Evolutionary conservation across 2,797 vertebrate species (phyloP).

Genomic region (Onychomys torridus): DNA sequence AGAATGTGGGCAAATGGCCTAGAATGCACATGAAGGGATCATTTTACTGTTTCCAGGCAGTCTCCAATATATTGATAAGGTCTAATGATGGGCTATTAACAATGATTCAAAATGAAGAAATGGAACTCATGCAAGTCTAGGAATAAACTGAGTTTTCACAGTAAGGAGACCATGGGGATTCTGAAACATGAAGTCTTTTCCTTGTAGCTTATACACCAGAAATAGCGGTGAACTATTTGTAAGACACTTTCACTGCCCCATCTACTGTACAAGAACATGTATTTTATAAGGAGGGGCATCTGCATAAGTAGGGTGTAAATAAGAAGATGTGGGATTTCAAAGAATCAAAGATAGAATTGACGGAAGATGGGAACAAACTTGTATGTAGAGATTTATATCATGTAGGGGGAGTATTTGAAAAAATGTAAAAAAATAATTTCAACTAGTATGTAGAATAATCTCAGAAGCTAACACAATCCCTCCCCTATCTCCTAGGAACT

Average conservation of each 20-base stretch:
- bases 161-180: background rate
- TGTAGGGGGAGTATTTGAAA: background rate
- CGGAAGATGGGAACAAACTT: background rate
- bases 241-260: background rate
- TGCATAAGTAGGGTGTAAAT: background rate
- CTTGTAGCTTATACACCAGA: background rate
- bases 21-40: background rate
- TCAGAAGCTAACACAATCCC: background rate
- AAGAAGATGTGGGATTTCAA: background rate
- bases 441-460: background rate
- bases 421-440: constrained; percentile 1
- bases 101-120: background rate
- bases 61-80: background rate
- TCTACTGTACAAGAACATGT: background rate
- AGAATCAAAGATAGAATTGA: background rate
- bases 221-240: background rate
- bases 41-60: background rate
- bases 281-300: background rate
- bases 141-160: background rate
- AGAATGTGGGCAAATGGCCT: background rate
- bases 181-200: background rate
- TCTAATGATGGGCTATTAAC: background rate
- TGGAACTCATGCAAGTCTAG: background rate
- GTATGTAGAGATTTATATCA: background rate
- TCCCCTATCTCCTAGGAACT: background rate